Conservation (phyloP, 2,888 invertebrate species). For the Protophormia terraenovae region DNA sequence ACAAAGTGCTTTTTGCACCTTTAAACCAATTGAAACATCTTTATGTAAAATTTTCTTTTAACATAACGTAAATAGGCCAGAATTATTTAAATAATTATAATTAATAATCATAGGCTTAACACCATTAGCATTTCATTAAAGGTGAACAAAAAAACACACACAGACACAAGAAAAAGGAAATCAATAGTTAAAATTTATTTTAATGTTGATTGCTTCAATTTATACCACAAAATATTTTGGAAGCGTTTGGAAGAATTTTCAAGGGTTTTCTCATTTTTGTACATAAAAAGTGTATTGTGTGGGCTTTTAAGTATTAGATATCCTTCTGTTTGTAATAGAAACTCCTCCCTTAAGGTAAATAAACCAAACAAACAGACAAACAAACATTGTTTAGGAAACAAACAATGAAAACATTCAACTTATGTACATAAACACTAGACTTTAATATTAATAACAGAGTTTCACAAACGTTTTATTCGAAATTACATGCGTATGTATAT, state of each 20-base stretch:
- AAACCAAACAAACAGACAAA: constrained; percentile 11
- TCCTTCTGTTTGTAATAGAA: constrained; percentile 1
- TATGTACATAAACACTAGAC: not conserved
- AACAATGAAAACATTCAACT: constrained; percentile 11
- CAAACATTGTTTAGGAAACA: not conserved
- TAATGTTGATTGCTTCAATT: not conserved
- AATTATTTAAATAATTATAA: not conserved
- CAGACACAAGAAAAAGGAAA: too few relatives aligned
- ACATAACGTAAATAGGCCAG: not conserved
- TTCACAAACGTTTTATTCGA: not conserved
- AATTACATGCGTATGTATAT: too few relatives aligned
- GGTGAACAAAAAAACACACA: not conserved
- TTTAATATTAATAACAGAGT: not conserved
- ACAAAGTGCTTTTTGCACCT: not conserved
- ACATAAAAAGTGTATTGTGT: not conserved
- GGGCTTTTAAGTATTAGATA: not conserved
- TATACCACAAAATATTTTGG: not conserved
- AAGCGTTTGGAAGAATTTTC: not conserved
- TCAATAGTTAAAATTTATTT: not conserved
- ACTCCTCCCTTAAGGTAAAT: constrained; percentile 42
- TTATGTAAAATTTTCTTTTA: not conserved
- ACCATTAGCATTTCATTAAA: not conserved
- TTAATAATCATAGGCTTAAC: not conserved
- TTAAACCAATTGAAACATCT: not conserved
- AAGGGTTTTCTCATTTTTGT: not conserved